Base-by-base conservation (phyloP, 2,797 vertebrate genomes). In the Clarias pachynema region DNA sequence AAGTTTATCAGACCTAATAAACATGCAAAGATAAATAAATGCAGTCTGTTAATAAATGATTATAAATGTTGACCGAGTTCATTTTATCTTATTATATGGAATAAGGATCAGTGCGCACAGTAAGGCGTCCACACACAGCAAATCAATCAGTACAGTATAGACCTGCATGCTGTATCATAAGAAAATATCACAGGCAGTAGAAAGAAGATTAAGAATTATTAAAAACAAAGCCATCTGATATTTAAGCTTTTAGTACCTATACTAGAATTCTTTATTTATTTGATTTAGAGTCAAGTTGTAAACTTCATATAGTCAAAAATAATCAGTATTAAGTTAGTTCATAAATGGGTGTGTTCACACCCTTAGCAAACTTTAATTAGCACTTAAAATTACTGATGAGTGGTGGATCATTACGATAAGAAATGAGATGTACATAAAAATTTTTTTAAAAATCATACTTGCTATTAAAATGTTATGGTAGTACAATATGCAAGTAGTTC, bases 1-100 rank as follows among this genome's bases (percentile, higher is more conserved):
- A 77, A 24, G 49, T 53, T 78, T 74, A 85, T 85, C 72, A 81
- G 57, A 60, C 72, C 66, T 59, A 66, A 22, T 86, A 53, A 85
- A 82, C 78, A 75, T 57, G 72, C 49, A 37, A 37, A 75, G 79
- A 81, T 66, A 53, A 87, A 84, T 66, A 60, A 86, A 84, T 24
- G 57, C 37, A 37, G 73, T 80, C 74, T 80, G 80, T 79, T 70
- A 85, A 84, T 73, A n/a, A 86, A 63, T 83, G 70, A 85, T 83
- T 63, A 26, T 7, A 74, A 74, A 84, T 72, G 26, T 70, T 53
- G 34, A 57, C 62, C 72, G 18, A 57, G 29, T 31, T 66, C 2
- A 49, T 65, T 60, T 57, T 4, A 20, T 56, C 22, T 62, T 37
- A 60, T 44, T 20, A 8, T 63, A 20, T 18, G 22, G 10, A 63